Conservation (phyloP, 1,140 invertebrate genomes). For the Grapholita molesta region DNA sequence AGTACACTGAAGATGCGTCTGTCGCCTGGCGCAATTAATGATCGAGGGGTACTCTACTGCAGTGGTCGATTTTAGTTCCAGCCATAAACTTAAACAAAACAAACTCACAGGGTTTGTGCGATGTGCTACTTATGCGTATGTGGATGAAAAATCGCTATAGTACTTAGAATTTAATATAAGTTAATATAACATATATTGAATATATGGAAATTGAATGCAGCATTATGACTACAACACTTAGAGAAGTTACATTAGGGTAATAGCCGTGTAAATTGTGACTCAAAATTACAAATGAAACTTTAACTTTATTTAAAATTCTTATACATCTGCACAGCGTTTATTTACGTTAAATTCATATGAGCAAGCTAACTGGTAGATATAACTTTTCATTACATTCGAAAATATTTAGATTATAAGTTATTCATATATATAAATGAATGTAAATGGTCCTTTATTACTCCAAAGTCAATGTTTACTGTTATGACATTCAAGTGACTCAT, state of each 20-base stretch:
- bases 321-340: no score
- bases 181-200: not conserved
- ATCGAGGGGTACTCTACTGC: slow-evolving; percentile 15
- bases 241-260: not conserved
- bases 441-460: no score
- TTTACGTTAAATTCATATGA: no score
- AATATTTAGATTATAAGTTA: no score
- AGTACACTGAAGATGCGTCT: not conserved
- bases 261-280: not conserved
- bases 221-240: slow-evolving; percentile 4
- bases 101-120: not conserved
- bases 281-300: no score
- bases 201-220: not conserved
- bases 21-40: slow-evolving; percentile 8
- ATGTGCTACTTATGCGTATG: not conserved
- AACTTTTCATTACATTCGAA: no score
- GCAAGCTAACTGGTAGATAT: no score
- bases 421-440: no score
- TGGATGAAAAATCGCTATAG: not conserved
- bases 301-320: no score
- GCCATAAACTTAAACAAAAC: slow-evolving; percentile 4
- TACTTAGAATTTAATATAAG: not conserved
- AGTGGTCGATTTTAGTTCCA: slow-evolving; percentile 6
- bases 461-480: no score
- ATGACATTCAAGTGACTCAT: no score